These are phyloP conservation scores for Danio jaintianensis DNA, from an alignment of 2,797 vertebrate species.

Conservation along the genomic window DNA sequence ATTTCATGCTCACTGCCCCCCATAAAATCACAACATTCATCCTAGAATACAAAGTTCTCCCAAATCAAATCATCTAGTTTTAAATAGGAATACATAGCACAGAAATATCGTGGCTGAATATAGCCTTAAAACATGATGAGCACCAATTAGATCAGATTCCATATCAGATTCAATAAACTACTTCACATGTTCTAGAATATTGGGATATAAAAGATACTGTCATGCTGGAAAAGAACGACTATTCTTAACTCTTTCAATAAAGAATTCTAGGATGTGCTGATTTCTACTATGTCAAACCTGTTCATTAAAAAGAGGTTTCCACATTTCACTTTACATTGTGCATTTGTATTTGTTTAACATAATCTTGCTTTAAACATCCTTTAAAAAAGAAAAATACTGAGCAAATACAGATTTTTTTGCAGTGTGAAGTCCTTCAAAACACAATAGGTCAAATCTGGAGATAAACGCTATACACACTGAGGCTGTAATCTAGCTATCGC, in stretches of 20 bases:
- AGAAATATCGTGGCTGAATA: no score
- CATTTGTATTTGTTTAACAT: not conserved
- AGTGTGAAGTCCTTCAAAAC: constrained; percentile 6
- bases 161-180: not conserved
- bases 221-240: not conserved
- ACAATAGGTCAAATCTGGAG: not conserved
- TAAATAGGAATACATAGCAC: no score
- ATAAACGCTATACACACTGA: constrained; percentile 19
- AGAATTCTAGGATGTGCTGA: not conserved
- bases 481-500: constrained; percentile 8
- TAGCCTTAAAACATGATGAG: no score
- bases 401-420: not conserved
- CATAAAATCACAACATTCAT: no score
- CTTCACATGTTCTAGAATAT: not conserved
- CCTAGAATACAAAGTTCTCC: no score
- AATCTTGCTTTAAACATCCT: not conserved
- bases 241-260: not conserved
- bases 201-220: not conserved
- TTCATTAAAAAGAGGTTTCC: no score
- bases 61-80: no score
- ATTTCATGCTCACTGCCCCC: no score
- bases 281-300: no score
- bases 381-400: not conserved
- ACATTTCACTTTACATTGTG: not conserved
- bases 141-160: not conserved